Conservation (phyloP, 2,888 invertebrate species). For the Eupeodes latifasciatus region DNA sequence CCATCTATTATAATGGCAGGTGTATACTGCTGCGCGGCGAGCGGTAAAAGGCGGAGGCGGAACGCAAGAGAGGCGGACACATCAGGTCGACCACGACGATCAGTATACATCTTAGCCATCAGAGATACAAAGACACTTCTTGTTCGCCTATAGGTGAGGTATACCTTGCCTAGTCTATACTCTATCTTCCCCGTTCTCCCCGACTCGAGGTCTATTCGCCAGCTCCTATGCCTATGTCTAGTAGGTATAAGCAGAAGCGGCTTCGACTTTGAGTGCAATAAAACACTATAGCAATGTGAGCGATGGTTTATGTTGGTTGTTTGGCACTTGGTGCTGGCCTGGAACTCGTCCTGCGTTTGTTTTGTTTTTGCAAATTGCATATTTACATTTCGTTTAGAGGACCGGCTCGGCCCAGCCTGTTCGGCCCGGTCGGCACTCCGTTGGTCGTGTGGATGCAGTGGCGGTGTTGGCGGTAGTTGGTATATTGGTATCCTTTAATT, state of each 20-base stretch:
- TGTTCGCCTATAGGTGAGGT: constrained; percentile 19
- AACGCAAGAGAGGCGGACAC: not conserved
- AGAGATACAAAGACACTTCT: constrained; percentile 42
- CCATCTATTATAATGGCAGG: constrained; percentile 61
- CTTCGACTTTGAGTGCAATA: constrained; percentile 56
- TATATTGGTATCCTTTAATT: constrained; percentile 63
- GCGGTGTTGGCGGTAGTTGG: not conserved
- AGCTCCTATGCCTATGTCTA: not conserved
- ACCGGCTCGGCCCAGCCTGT: too few species aligned
- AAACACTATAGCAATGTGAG: constrained; percentile 56
- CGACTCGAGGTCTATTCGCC: not conserved
- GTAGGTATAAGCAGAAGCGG: constrained; percentile 27
- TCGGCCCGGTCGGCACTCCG: too few species aligned
- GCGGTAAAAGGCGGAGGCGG: too few species aligned
- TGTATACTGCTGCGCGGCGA: constrained; percentile 22
- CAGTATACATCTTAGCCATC: constrained; percentile 49
- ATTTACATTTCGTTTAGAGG: constrained; percentile 71
- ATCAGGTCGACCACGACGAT: constrained; percentile 68
- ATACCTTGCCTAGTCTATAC: too few species aligned
- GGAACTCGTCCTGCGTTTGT: constrained; percentile 63
- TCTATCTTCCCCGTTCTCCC: not conserved
- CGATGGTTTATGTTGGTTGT: constrained; percentile 69
- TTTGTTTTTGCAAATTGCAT: constrained; percentile 74
- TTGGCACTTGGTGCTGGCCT: constrained; percentile 63
- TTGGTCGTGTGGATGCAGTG: not conserved